A percentile compares a stretch with the other conserved stretches of the same genome.
Evolutionary conservation across 92 coral and sea anemone species (phyloP).

Genomic region (Epizoanthus fatuus): DNA sequence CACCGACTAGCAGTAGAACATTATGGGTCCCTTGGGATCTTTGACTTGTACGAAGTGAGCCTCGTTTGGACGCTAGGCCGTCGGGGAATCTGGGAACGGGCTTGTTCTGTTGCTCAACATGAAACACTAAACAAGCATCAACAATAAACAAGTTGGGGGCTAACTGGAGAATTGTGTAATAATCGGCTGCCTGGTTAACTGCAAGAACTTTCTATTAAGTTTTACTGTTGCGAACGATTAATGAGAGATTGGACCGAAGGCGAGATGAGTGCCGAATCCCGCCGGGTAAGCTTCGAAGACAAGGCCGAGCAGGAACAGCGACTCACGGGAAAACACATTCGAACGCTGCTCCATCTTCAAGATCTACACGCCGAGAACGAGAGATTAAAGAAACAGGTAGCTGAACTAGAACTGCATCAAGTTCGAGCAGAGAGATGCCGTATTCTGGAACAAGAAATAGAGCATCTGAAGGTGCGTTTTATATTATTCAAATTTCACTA

Average conservation of each 20-base stretch:
- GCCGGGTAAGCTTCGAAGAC: constrained; percentile 72
- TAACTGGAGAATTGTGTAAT: no score
- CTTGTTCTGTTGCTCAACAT: no score
- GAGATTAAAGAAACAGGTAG: constrained; percentile 74
- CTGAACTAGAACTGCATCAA: constrained; percentile 84
- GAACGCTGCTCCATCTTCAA: constrained; percentile 78
- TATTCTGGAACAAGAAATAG: constrained; percentile 76
- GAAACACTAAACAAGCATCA: no score
- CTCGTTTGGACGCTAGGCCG: no score
- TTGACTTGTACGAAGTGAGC: no score
- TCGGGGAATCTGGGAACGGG: no score
- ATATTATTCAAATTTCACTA: not conserved
- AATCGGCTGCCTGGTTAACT: not conserved
- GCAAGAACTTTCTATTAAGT: not conserved
- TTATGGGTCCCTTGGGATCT: no score
- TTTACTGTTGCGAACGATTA: not conserved
- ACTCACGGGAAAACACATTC: constrained; percentile 81
- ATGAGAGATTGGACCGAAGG: not conserved
- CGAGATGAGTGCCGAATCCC: constrained; percentile 11
- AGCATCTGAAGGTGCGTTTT: constrained; percentile 69
- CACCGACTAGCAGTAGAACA: no score
- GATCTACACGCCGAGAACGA: constrained; percentile 84
- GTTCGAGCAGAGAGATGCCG: constrained; percentile 78
- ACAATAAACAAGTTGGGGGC: no score
- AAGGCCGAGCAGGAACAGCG: constrained; percentile 74